These are phyloP conservation scores for Acanthurus leucopareius DNA, from an alignment of 2,797 vertebrate genomes.

Conservation along the genomic window DNA sequence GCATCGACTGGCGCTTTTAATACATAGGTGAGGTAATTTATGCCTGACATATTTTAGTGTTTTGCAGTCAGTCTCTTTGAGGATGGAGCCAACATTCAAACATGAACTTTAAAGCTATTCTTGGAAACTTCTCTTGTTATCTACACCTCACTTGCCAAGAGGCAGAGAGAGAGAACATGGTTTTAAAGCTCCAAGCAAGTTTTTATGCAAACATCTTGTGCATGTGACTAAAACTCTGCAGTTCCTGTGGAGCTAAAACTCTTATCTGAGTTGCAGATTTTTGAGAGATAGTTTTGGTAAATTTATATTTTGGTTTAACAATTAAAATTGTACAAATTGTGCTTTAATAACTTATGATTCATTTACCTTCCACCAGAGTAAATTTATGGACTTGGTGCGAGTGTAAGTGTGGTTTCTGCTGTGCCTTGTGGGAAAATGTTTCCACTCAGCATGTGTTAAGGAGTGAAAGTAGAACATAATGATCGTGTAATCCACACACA, in stretches of 20 bases:
- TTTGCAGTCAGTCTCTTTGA: neutral
- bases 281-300: too few species aligned
- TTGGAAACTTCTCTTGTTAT: slow-evolving; percentile 5
- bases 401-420: slow-evolving; percentile 5
- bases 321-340: neutral
- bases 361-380: neutral
- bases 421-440: slow-evolving; percentile 22
- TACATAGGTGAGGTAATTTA: neutral
- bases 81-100: neutral
- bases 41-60: neutral
- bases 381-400: slow-evolving; percentile 14
- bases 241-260: neutral
- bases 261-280: neutral
- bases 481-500: slow-evolving; percentile 52
- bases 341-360: neutral
- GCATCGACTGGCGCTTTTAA: neutral
- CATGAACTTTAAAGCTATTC: slow-evolving; percentile 3
- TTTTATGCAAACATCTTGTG: neutral
- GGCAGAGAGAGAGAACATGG: neutral
- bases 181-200: neutral
- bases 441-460: slow-evolving; percentile 41
- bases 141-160: neutral
- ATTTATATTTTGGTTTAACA: slow-evolving; percentile 8
- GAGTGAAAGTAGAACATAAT: slow-evolving; percentile 50
- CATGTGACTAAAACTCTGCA: neutral